Evolutionary conservation across 2,797 vertebrate species (phyloP).

Genomic region (Psittacula echo): DNA sequence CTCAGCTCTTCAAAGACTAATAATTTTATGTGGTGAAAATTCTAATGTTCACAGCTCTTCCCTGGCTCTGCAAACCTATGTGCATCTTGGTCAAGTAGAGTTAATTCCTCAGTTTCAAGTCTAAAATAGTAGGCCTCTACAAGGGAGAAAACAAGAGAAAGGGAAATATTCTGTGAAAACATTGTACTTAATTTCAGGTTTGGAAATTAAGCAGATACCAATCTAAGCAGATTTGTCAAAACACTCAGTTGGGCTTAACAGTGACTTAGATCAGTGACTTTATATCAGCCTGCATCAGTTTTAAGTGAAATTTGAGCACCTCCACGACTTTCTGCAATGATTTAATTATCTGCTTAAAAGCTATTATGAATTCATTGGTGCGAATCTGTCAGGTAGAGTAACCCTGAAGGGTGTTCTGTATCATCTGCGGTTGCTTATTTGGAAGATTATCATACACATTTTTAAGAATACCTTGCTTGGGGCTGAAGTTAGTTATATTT

Average conservation of each 20-base stretch:
- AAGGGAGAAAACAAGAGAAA: not conserved
- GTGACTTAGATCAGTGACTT: not conserved
- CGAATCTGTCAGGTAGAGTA: not conserved
- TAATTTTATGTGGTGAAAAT: not conserved
- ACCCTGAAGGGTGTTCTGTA: not conserved
- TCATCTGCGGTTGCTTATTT: not conserved
- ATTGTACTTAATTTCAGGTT: not conserved
- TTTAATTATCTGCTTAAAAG: constrained; percentile 7
- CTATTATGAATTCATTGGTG: not conserved
- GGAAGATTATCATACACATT: not conserved
- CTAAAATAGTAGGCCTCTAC: not conserved
- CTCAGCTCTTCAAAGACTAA: not conserved
- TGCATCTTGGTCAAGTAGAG: not conserved
- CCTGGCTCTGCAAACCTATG: not conserved
- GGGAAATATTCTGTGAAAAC: not conserved
- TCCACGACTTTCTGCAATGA: not conserved
- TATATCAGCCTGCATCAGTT: not conserved
- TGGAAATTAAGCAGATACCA: not conserved
- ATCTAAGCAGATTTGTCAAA: not conserved
- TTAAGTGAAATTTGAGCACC: not conserved
- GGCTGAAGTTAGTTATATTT: not conserved
- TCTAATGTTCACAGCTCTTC: not conserved
- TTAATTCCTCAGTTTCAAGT: not conserved
- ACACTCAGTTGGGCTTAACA: not conserved
- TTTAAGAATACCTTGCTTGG: not conserved